A percentile compares a stretch with the other conserved stretches of the same genome.
phyloP scores from a whole-genome alignment of 2,797 vertebrate species.

The Oceanodroma leucorhoa region DNA sequence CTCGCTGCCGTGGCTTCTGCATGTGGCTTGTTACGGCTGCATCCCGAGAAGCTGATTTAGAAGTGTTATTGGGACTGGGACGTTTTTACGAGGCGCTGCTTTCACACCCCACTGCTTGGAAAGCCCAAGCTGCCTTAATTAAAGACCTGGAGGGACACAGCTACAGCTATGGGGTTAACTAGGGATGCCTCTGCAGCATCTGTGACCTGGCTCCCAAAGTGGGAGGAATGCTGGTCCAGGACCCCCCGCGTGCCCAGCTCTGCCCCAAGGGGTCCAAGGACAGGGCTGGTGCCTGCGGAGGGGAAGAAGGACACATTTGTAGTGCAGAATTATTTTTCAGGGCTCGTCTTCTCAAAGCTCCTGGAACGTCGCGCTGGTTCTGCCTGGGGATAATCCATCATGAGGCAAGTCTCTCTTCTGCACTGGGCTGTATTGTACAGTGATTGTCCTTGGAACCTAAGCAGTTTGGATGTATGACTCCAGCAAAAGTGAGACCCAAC shows the following conservation, averaged over 20 bases:
- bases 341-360: not conserved
- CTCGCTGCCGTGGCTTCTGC: not conserved
- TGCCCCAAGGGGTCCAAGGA: not conserved
- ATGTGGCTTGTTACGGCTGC: not conserved
- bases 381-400: not conserved
- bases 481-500: not conserved
- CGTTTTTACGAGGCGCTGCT: not conserved
- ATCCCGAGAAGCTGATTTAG: slow-evolving; percentile 9
- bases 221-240: not conserved
- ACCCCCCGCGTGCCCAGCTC: not conserved
- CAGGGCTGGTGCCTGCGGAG: not conserved
- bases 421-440: not conserved
- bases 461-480: not conserved
- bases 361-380: fast-evolving
- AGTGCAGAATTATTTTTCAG: not conserved
- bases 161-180: too few species aligned
- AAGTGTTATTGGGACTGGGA: not conserved
- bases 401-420: not conserved
- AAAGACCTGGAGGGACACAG: not conserved
- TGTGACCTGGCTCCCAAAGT: not conserved
- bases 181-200: not conserved
- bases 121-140: not conserved
- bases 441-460: not conserved
- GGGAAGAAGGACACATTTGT: not conserved
- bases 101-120: not conserved